Evolutionary conservation across 2,113 vertebrate species (phyloP).

Genomic region (Corythornis madagascariensis): DNA sequence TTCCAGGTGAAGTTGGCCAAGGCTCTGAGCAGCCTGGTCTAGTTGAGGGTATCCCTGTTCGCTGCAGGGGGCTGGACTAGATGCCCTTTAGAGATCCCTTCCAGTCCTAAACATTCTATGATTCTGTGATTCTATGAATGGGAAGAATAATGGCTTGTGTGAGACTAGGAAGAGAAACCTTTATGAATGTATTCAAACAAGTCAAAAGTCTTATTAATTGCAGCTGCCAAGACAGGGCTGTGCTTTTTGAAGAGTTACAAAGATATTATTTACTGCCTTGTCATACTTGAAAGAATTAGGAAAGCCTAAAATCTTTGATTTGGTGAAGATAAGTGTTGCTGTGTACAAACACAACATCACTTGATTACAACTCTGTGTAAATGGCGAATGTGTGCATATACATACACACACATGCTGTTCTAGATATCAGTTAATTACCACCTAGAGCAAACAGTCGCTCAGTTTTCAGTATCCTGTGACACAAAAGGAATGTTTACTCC

Average conservation of each 20-base stretch:
- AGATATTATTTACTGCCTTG: not conserved
- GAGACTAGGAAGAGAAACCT: not conserved
- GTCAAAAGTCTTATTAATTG: not conserved
- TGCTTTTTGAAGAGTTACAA: not conserved
- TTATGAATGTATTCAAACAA: not conserved
- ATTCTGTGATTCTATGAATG: not conserved
- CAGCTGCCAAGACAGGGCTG: not conserved
- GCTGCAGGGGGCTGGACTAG: too few species aligned
- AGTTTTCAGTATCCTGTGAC: not conserved
- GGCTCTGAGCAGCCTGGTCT: too few species aligned
- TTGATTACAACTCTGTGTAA: not conserved
- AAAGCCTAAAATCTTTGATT: not conserved
- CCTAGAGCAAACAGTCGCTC: not conserved
- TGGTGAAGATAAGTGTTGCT: not conserved
- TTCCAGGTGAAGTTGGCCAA: too few species aligned
- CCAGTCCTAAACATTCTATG: too few species aligned
- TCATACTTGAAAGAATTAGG: not conserved
- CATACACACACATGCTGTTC: not conserved
- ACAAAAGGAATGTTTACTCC: not conserved
- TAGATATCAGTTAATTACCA: not conserved
- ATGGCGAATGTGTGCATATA: not conserved
- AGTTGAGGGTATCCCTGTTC: too few species aligned
- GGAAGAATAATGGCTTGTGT: conserved; percentile 10
- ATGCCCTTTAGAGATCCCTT: too few species aligned
- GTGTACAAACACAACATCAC: not conserved